Conservation (phyloP, 2,113 vertebrate species). For the Ailurus styani region DNA sequence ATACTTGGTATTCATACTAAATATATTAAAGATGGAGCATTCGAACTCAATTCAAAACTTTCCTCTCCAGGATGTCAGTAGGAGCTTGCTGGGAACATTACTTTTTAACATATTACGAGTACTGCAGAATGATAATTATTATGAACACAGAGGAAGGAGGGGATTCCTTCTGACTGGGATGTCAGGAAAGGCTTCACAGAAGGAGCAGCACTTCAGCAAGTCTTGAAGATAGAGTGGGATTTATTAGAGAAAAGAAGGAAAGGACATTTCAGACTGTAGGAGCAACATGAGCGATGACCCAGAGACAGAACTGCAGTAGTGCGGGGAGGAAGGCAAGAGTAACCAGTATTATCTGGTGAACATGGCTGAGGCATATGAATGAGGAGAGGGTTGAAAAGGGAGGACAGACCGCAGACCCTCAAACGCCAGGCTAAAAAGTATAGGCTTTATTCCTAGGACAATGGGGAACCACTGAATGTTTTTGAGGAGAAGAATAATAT, state of each 20-base stretch:
- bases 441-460: not conserved
- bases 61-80: not conserved
- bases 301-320: not conserved
- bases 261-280: not conserved
- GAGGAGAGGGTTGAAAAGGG: not conserved
- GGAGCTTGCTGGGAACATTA: not conserved
- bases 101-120: not conserved
- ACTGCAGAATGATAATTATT: not conserved
- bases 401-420: not conserved
- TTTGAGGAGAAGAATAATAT: not conserved
- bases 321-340: not conserved
- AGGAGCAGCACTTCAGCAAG: not conserved
- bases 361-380: not conserved
- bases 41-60: not conserved
- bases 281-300: not conserved
- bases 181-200: not conserved
- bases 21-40: not conserved
- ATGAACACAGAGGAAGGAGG: not conserved
- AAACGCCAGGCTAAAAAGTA: not conserved
- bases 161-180: not conserved
- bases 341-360: not conserved
- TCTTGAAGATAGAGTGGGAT: not conserved
- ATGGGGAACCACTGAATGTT: not conserved
- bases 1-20: not conserved
- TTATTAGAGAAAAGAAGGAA: not conserved